Percentiles rank a stretch among this genome's conserved stretches.
Conservation (phyloP, 2,888 invertebrate genomes). For the Dinocampus coccinellae region DNA sequence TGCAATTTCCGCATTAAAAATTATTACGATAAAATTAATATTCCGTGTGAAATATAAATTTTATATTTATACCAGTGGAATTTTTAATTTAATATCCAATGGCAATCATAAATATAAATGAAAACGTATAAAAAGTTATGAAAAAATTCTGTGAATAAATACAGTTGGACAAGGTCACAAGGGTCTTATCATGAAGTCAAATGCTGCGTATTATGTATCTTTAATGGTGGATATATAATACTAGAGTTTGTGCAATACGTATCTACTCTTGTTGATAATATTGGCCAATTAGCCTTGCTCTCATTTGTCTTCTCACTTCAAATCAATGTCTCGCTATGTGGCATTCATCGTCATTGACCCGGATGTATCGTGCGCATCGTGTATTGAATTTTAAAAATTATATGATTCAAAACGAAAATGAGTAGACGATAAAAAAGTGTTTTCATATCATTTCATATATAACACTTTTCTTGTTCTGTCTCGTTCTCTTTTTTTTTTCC, state of each 20-base stretch:
- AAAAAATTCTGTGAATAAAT: neutral
- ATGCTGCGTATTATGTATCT: neutral
- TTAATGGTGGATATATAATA: neutral
- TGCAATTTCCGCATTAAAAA: conserved; percentile 34
- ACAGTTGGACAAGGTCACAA: conserved; percentile 4
- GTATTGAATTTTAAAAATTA: neutral
- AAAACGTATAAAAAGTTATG: no score
- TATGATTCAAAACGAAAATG: neutral
- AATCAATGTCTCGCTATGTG: neutral
- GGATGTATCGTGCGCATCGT: neutral
- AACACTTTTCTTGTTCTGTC: neutral
- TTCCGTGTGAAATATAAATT: neutral
- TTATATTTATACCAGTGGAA: neutral
- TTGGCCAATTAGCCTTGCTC: conserved; percentile 18
- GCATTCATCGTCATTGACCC: conserved; percentile 13
- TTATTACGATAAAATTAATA: neutral
- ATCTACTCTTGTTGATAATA: neutral
- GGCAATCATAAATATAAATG: neutral
- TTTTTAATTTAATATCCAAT: neutral
- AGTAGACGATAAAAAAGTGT: neutral
- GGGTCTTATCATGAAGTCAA: neutral
- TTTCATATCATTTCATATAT: neutral
- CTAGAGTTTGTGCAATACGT: neutral
- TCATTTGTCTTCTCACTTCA: neutral
- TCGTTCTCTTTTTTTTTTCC: neutral